Evolutionary conservation across 2,797 vertebrate species (phyloP).

Genomic region (Dendrocincla tyrannina): DNA sequence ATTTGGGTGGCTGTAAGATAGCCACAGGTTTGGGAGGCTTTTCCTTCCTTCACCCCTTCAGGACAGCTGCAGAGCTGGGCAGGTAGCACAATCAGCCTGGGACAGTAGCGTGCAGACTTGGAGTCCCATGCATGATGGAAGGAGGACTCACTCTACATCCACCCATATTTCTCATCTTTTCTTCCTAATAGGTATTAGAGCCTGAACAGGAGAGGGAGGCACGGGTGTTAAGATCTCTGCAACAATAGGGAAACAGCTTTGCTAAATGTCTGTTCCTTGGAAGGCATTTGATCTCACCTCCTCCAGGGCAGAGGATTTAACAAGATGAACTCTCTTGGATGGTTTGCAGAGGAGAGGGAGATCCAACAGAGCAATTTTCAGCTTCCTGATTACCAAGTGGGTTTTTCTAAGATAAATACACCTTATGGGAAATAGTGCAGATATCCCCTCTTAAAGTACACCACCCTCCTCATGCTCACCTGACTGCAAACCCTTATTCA

Average conservation of each 20-base stretch:
- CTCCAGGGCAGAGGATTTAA: background rate
- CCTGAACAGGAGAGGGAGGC: background rate
- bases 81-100: background rate
- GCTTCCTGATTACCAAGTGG: background rate
- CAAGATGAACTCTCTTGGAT: background rate
- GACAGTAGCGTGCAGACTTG: background rate
- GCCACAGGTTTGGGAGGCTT: background rate
- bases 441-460: background rate
- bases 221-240: background rate
- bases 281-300: background rate
- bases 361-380: background rate
- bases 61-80: background rate
- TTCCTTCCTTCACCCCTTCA: background rate
- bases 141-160: background rate
- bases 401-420: background rate
- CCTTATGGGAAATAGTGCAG: background rate
- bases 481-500: background rate
- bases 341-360: background rate
- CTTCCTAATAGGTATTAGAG: background rate
- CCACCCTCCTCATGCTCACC: accelerated
- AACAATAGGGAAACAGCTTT: background rate
- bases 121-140: background rate
- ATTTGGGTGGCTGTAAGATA: background rate
- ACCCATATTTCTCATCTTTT: background rate
- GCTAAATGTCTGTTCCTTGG: background rate